Evolutionary conservation across 2,113 vertebrate species (phyloP).

Genomic region (Nematolebias whitei): DNA sequence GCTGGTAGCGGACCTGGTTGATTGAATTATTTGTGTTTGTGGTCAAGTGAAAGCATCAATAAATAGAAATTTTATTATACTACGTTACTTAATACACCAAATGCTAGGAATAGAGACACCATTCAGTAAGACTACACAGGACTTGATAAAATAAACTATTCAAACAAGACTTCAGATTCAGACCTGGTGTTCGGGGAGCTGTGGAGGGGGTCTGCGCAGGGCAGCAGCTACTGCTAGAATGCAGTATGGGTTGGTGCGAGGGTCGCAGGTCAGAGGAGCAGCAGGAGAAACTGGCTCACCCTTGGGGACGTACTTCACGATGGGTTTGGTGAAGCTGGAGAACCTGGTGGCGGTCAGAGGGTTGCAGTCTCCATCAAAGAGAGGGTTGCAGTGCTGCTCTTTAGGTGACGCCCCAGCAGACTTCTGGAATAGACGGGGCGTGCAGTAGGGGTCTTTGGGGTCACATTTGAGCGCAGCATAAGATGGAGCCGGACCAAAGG

Average conservation of each 20-base stretch:
- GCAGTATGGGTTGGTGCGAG: constrained; percentile 75
- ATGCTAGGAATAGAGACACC: constrained; percentile 33
- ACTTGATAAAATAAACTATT: constrained; percentile 42
- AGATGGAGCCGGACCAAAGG: constrained; percentile 64
- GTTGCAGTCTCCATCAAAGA: constrained; percentile 80
- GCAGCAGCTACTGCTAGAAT: constrained; percentile 67
- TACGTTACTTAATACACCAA: constrained; percentile 51
- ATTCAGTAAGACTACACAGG: constrained; percentile 42
- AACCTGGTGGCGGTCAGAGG: constrained; percentile 77
- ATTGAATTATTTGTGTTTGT: constrained; percentile 52
- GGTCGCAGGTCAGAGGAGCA: constrained; percentile 73
- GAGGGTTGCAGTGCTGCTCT: constrained; percentile 79
- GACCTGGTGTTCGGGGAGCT: constrained; percentile 75
- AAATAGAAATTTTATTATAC: constrained; percentile 53
- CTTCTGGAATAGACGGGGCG: constrained; percentile 66
- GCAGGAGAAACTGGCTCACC: constrained; percentile 48
- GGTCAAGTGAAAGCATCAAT: constrained; percentile 55
- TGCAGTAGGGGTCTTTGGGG: constrained; percentile 80
- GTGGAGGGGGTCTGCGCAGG: constrained; percentile 57
- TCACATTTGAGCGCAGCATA: constrained; percentile 77
- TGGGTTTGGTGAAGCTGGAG: constrained; percentile 70
- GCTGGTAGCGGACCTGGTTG: constrained; percentile 71
- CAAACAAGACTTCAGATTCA: constrained; percentile 62
- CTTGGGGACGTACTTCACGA: constrained; percentile 66
- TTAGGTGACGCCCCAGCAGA: constrained; percentile 49